phyloP scores from a whole-genome alignment of 2,113 vertebrate genomes.

The Halcyon senegalensis region DNA sequence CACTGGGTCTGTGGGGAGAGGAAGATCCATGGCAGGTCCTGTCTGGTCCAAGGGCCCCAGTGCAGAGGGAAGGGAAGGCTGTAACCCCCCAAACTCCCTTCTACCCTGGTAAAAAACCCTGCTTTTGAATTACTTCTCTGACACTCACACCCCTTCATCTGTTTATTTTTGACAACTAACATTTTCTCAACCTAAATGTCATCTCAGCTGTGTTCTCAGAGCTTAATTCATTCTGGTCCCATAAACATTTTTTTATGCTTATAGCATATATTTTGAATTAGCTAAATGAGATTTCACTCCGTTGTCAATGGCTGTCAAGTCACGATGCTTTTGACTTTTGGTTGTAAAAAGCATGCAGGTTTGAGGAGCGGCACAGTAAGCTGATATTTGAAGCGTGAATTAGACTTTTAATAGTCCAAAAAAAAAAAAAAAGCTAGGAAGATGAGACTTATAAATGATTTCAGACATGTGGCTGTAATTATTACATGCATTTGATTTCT shows the following conservation, averaged over 20 bases:
- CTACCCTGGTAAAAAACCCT: background rate
- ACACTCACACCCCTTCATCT: background rate
- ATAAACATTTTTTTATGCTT: background rate
- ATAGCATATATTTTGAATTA: conserved; percentile 6
- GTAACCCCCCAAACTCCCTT: background rate
- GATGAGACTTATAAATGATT: background rate
- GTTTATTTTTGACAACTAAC: conserved; percentile 10
- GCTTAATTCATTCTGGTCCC: background rate
- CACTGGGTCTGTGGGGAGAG: background rate
- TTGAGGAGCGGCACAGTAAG: background rate
- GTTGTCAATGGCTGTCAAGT: background rate
- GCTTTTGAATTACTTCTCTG: background rate
- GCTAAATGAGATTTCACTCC: background rate
- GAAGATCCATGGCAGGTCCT: background rate
- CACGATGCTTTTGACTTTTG: background rate
- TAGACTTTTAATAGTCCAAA: background rate
- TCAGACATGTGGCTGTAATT: background rate
- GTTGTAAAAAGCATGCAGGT: background rate
- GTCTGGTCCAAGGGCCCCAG: background rate
- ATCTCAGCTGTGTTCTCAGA: background rate
- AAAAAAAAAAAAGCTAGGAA: background rate
- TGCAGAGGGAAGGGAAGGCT: background rate
- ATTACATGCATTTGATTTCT: conserved; percentile 29
- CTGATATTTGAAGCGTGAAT: background rate
- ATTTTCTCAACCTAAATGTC: conserved; percentile 13